Base-by-base conservation (phyloP, 2,888 invertebrate genomes). In the Cacoxenus indagator region DNA sequence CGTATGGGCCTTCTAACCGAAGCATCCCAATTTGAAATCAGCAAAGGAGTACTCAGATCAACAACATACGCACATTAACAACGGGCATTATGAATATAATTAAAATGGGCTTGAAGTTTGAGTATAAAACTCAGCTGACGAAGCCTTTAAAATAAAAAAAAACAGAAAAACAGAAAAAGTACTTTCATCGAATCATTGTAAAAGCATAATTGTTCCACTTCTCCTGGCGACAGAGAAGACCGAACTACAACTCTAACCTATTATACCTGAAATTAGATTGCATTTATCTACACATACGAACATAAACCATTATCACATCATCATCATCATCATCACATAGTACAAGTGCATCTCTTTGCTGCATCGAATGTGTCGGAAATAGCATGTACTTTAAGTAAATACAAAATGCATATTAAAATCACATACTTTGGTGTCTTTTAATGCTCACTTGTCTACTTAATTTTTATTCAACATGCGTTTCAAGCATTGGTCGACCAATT, bases 401-500 rank as follows among this genome's bases (percentile, higher is more conserved):
- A 51, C 24, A 51, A 19, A 51, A 51, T 51, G 43, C 37, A 43
- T 62, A 62, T 24, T 62, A 26, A 62, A 65, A 65, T 65, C n/a
- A 37, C n/a, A 22, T 22, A 19, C 17, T 2, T 17, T 27, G 5
- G n/a, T 57, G 57, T 6, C 1, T 57, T 57, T 24, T 37, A 4
- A 5, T 37, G 37, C 24, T 54, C 24, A 89, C 83, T 90, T 89
- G 81, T 92, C 89, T 78, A 8, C 14, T 14, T 37, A 93, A 85
- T 80, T 62, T 22, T 45, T 31, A 17, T 88, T 31, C 22, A 59
- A 59, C 8, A 62, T 14, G 6, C 22, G 45, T 85, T 92, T 91
- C 87, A 94, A 88, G 78, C 91, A 91, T 77, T 89, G 87, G 65
- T 90, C 88, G 72, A 91, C 92, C 80, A 90, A 78, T 70, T 89